Percentiles rank a stretch among this genome's conserved stretches.
Conservation (phyloP, 2,113 vertebrate species). For the Podarcis raffonei region DNA sequence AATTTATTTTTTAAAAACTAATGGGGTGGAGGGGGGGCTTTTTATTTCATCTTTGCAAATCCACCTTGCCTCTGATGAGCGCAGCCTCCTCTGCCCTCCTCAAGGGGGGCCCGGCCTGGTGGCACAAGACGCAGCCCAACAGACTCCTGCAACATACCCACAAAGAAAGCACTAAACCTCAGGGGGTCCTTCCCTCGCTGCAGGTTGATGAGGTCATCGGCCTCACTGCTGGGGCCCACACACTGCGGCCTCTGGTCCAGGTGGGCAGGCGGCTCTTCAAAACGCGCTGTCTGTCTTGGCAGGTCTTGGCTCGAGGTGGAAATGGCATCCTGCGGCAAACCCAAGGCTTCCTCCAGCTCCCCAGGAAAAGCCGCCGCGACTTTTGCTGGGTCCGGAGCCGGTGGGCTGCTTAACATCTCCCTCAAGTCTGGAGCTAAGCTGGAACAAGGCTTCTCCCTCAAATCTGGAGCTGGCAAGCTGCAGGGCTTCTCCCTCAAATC, state of each 20-base stretch:
- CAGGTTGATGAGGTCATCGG: neutral
- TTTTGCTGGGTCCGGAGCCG: neutral
- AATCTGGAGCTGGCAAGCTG: conserved; percentile 8
- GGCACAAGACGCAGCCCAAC: too few relatives aligned
- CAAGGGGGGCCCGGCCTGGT: neutral
- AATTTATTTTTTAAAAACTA: neutral
- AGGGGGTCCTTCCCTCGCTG: conserved; percentile 8
- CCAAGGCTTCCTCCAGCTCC: conserved; percentile 45
- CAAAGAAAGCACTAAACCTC: conserved; percentile 70
- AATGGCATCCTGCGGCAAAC: conserved; percentile 31
- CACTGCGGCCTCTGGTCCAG: neutral
- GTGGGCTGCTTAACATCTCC: conserved; percentile 26
- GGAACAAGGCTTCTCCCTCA: neutral
- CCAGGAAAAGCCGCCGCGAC: neutral
- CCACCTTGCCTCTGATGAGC: neutral
- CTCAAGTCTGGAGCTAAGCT: neutral
- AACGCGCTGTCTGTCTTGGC: neutral
- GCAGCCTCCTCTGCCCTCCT: neutral
- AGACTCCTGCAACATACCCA: conserved; percentile 62
- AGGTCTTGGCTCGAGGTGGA: conserved; percentile 29
- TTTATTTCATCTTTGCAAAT: neutral
- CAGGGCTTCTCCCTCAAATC: neutral
- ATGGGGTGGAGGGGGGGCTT: neutral
- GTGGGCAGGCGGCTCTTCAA: conserved; percentile 3
- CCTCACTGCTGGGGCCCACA: conserved; percentile 15